Evolutionary conservation across 2,888 invertebrate genomes (phyloP), one percentile per base, ranked within the genome.

Genomic region (Tanaodytes sp.): DNA sequence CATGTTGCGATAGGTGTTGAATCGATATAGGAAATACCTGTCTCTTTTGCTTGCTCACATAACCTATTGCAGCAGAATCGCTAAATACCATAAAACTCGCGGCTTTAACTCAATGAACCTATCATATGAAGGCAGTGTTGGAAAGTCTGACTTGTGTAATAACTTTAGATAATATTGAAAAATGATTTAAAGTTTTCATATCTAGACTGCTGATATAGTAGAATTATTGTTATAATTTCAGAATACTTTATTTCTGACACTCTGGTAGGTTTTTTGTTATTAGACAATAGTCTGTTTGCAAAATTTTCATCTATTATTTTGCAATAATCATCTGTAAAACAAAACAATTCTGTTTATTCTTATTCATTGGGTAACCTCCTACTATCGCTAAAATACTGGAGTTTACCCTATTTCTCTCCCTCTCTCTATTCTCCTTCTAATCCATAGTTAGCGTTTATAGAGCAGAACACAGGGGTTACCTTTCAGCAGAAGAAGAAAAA

Each of bases 221-320:
- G 36, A n/a, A 48, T 48, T 48, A 48, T 48, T 6, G 48, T 48
- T 8, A 36, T 11, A 12, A 48, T 48, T 36, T 48, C 48, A 1
- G 48, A 48, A 12, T 48, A 19, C 48, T 6, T 12, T 12, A 48
- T 48, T 36, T 48, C 48, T 12, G 48, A 1, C 12, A 12, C 12
- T 36, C 48, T 48, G 6, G 48, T 48, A 1, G 48, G 48, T 48
- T 48, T 48, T 48, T 48, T 48, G 12, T 19, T 19, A 36, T 36
- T 48, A 19, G n/a, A 12, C 14, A 48, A 12, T 11, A 48, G 20
- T 19, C 12, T 48, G 12, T 12, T 12, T 48, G 48, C 48, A 48
- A 48, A 48, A 48, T 48, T 48, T 19, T 48, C 12, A 4, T 48
- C 48, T 31, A 48, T 12, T 1, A 1, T 12, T 12, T 12, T 16